Evolutionary conservation across 2,113 vertebrate genomes (phyloP), one percentile per base, ranked within the genome.

Genomic region (Microtus pennsylvanicus): DNA sequence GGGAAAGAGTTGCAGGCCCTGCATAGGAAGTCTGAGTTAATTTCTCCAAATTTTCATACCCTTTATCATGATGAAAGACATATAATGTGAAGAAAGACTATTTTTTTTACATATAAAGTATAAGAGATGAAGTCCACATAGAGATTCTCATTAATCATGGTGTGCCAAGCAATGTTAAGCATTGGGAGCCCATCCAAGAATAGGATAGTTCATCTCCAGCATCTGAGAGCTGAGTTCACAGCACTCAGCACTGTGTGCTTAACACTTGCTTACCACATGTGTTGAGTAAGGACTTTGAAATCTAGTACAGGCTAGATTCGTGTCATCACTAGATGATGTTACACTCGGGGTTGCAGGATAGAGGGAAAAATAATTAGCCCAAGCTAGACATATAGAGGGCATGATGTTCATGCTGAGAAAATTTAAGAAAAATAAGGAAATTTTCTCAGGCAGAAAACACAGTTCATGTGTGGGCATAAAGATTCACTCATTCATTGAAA

Each of bases 41-140:
- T 58, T 63, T 87, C 11, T 94, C 58, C 61, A 89, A 74, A 82
- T 86, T 81, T 81, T 81, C 47, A 67, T 70, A n/a, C 1, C 16
- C 38, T 91, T 96, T 89, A 69, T 74, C 93, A 26, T 95, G 70
- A 61, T 87, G 45, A 91, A 92, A 83, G 69, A 65, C 69, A 80
- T 24, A 21, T 65, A 50, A 82, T 67, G 50, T 24, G 28, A 80
- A n/a, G 42, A 58, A n/a, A 95, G 22, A 70, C 13, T 52, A 55
- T 58, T 58, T 38, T 38, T 87, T 93, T 70, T 19, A 93, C 89
- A 76, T 28, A 83, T 67, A 86, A 94, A 58, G n/a, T 76, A 42
- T 86, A 70, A 78, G 42, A 42, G 83, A 91, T 91, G 58, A 91
- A 7, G 7, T 81, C 65, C 61, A 92, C 87, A 85, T 28, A 70